phyloP scores from a whole-genome alignment of 2,888 invertebrate species.

The Acleris sparsana region DNA sequence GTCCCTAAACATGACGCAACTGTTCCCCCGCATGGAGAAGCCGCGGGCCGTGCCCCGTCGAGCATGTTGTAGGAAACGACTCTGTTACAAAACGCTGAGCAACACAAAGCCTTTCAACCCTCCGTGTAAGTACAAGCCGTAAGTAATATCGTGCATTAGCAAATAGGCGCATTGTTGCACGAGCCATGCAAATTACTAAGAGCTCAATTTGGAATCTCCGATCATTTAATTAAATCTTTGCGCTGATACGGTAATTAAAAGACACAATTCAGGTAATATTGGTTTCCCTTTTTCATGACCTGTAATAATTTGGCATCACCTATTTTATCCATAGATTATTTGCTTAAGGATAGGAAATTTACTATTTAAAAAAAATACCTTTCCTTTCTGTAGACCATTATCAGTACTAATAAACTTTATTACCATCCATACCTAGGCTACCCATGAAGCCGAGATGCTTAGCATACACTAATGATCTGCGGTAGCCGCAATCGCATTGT shows the following conservation, averaged over 20 bases:
- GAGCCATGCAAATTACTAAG: slow-evolving; percentile 60
- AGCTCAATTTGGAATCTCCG: slow-evolving; percentile 50
- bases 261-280: slow-evolving; percentile 31
- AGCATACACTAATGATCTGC: slow-evolving; percentile 32
- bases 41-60: slow-evolving; percentile 71
- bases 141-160: slow-evolving; percentile 60
- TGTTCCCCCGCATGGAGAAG: slow-evolving; percentile 67
- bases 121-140: slow-evolving; percentile 40
- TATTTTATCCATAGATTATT: too few species aligned
- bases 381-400: too few species aligned
- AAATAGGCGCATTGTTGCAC: slow-evolving; percentile 60
- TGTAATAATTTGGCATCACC: too few species aligned
- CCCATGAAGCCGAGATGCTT: slow-evolving; percentile 15
- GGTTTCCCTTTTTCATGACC: background rate
- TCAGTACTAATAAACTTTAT: slow-evolving; percentile 14
- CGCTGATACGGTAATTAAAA: slow-evolving; percentile 37
- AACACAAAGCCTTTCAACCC: slow-evolving; percentile 51
- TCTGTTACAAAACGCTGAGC: slow-evolving; percentile 57
- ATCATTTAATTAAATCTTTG: slow-evolving; percentile 56
- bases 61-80: slow-evolving; percentile 60
- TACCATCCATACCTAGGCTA: slow-evolving; percentile 3
- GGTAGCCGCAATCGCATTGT: slow-evolving; percentile 38
- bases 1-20: slow-evolving; percentile 56
- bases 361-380: too few species aligned
- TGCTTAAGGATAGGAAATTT: too few species aligned